Base-by-base conservation (phyloP, 2,888 invertebrate species). In the Polyploca ridens region DNA sequence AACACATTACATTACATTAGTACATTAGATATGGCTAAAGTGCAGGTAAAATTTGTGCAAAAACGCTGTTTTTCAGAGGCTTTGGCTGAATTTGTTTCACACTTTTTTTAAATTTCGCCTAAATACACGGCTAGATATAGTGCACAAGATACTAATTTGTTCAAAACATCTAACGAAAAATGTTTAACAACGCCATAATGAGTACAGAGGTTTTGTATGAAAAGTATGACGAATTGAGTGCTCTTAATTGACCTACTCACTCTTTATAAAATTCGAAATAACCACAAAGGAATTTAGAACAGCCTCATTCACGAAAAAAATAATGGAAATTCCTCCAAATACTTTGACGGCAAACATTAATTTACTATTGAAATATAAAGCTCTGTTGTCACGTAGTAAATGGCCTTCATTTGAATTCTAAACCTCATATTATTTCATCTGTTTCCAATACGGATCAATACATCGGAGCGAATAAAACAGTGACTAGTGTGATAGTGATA, bases 401-500 rank as follows among this genome's bases (percentile, higher is more conserved):
- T 54, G 54, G 54, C 10, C 54, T 19, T 19, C 19, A 54, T 54
- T 54, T 54, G 54, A 54, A 62, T 41, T 44, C 41, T 38, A 57
- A 16, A 58, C 58, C 16, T 54, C 19, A n/a, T 54, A 19, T 19
- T 54, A 19, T 54, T 54, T 19, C 54, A 54, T n/a, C n/a, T 46
- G n/a, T n/a, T 46, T 44, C 44, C 13, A 44, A 5, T 49, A 0
- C 16, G 19, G 19, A 61, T 19, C 11, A 11, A 10, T 61, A 61
- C 16, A 61, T 16, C n/a, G 13, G 61, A 11, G 19, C 27, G 38
- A n/a, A 58, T 41, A 61, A 61, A 41, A 35, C 19, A 10, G 41
- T 41, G 7, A 35, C 35, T 7, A 19, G 19, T 11, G 27, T n/a
- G n/a, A n/a, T n/a, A n/a, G n/a, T 60, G 38, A 65, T 71, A 74